Percentiles rank a stretch among this genome's conserved stretches.
Conservation (phyloP, 1,140 invertebrate genomes). For the Drosophila tsacasi region DNA sequence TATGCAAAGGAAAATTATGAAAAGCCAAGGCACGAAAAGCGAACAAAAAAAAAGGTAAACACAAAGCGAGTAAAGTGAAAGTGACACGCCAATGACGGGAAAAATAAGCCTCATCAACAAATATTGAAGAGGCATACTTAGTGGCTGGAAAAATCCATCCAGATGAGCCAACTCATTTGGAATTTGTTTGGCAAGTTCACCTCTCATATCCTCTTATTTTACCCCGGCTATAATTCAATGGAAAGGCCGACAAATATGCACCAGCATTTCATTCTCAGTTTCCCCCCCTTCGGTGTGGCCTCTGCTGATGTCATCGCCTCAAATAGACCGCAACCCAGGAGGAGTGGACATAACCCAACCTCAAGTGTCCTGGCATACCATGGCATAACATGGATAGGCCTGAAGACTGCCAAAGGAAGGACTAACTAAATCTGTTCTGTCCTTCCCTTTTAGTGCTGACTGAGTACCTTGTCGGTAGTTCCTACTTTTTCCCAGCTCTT, state of each 20-base stretch:
- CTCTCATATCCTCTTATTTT: slow-evolving; percentile 2
- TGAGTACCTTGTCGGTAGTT: slow-evolving; percentile 15
- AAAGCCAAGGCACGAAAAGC: slow-evolving; percentile 21
- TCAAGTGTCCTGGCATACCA: not conserved
- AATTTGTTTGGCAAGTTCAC: slow-evolving; percentile 29
- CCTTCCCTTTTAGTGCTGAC: slow-evolving; percentile 40
- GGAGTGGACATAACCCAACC: slow-evolving; percentile 24
- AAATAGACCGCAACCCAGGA: slow-evolving; percentile 67
- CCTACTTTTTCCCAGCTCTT: not conserved
- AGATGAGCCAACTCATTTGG: slow-evolving; percentile 49
- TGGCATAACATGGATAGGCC: slow-evolving; percentile 9
- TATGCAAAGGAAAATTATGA: slow-evolving; percentile 74
- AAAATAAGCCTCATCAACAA: slow-evolving; percentile 53
- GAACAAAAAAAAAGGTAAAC: slow-evolving; percentile 50
- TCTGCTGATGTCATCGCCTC: slow-evolving; percentile 69
- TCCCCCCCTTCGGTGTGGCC: not conserved
- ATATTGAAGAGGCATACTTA: slow-evolving; percentile 52
- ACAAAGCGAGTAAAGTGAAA: slow-evolving; percentile 65
- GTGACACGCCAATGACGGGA: slow-evolving; percentile 62
- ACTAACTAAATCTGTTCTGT: slow-evolving; percentile 14
- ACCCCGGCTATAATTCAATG: slow-evolving; percentile 11
- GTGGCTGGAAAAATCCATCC: slow-evolving; percentile 29
- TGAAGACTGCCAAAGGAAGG: not conserved
- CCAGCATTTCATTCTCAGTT: slow-evolving; percentile 26
- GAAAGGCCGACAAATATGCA: slow-evolving; percentile 34